These are phyloP conservation scores for Halichondria panicea DNA, from an alignment of 37 sponge, comb jelly and placozoan species.

Conservation along the genomic window DNA sequence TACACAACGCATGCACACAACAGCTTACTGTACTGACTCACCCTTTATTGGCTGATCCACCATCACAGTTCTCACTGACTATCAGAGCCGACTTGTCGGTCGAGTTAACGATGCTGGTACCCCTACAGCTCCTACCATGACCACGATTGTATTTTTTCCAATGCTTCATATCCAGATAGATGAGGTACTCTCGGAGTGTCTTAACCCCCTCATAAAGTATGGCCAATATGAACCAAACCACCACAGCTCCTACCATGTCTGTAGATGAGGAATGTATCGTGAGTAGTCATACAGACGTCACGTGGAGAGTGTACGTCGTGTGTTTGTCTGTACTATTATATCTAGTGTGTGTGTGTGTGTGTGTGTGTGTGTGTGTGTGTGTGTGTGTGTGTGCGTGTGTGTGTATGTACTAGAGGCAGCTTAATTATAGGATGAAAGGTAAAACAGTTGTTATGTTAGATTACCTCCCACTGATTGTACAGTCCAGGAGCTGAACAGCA, in stretches of 20 bases:
- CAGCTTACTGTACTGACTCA: not conserved
- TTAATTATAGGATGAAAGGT: no score
- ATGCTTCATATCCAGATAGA: conserved; percentile 19
- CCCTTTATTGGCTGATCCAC: not conserved
- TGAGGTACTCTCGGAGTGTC: conserved; percentile 51
- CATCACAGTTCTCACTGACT: not conserved
- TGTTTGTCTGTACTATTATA: no score
- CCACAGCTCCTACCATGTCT: conserved; percentile 59
- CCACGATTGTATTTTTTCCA: not conserved
- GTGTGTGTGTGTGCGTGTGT: no score
- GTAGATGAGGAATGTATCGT: no score
- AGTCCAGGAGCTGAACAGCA: conserved; percentile 13
- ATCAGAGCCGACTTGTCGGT: no score
- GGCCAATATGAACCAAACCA: conserved; percentile 41
- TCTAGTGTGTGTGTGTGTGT: no score
- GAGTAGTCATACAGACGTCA: no score
- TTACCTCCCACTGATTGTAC: conserved; percentile 26
- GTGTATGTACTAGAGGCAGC: no score
- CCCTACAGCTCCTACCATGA: not conserved
- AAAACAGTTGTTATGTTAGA: not conserved
- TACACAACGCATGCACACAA: not conserved
- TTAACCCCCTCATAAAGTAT: conserved; percentile 63
- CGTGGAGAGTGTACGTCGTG: no score
- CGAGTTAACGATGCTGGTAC: no score
- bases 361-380: no score